Evolutionary conservation across 2,888 invertebrate species (phyloP), one percentile per base, ranked within the genome.

Genomic region (Dromius quadrimaculatus): DNA sequence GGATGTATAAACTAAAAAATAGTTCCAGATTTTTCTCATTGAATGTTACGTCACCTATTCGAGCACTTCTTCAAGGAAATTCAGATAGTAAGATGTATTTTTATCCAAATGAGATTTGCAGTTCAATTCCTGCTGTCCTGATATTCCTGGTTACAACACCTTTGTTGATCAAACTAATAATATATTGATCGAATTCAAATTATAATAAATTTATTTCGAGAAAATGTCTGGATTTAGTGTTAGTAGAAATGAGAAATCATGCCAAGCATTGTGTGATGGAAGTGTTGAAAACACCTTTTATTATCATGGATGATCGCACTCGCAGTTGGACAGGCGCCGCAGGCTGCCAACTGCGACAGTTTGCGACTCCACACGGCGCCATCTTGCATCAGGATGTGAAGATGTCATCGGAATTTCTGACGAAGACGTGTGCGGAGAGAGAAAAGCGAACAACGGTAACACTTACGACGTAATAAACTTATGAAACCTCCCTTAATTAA

Each of bases 401-500:
- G 50, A 17, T 54, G 50, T 54, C 47, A 47, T 20, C 50, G 28
- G 13, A 6, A 6, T 50, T 15, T 5, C 23, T 28, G 23, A 50
- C 47, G 11, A 9, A 13, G 28, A 28, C 28, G 28, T 28, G 19
- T 54, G 28, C n/a, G n/a, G n/a, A n/a, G n/a, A n/a, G n/a, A n/a
- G n/a, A n/a, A n/a, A n/a, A n/a, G n/a, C 28, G 28, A 32, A 54
- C 32, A 54, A 15, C 32, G 36, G 11, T 36, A 47, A 47, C 47
- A 47, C 47, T 47, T 47, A 47, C 47, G 3, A 23, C 8, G 50
- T 54, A 54, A 54, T 54, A 54, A 54, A 54, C 50, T 54, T 28
- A 54, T 15, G 50, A 54, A 28, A 54, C 28, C 23, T 54, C 28
- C 50, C 50, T 54, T 54, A 54, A 54, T 54, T 54, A 54, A 54